Evolutionary conservation across 2,888 invertebrate genomes (phyloP).

Genomic region (Augochlorella aurata): DNA sequence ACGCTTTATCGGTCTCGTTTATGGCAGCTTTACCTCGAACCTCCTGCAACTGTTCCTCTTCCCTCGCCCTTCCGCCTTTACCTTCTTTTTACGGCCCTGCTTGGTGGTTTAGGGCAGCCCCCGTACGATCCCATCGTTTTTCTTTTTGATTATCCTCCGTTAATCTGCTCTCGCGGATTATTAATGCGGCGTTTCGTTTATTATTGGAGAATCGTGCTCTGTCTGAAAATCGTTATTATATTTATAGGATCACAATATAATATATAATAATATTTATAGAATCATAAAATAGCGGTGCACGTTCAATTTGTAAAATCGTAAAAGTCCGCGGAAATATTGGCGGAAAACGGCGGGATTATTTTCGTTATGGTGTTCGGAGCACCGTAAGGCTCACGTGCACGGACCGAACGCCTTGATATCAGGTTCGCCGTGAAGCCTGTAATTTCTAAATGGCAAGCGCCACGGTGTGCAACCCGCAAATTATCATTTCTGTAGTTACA

Average conservation of each 20-base stretch:
- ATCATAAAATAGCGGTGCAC: too few species aligned
- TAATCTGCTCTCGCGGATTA: neutral
- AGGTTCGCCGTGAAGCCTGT: conserved; percentile 13
- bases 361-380: conserved; percentile 15
- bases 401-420: neutral
- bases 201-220: too few species aligned
- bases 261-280: too few species aligned
- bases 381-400: neutral
- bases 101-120: conserved; percentile 22
- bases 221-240: too few species aligned
- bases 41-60: conserved; percentile 37
- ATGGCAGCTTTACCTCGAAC: conserved; percentile 53
- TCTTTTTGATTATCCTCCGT: conserved; percentile 9
- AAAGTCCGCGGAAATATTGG: neutral
- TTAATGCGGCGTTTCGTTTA: too few species aligned
- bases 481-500: conserved; percentile 39
- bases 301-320: neutral
- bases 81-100: conserved; percentile 6
- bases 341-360: conserved; percentile 4
- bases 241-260: too few species aligned
- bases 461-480: conserved; percentile 24
- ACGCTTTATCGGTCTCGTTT: conserved; percentile 68
- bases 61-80: conserved; percentile 14
- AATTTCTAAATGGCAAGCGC: conserved; percentile 42
- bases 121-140: conserved; percentile 15